Evolutionary conservation across 2,113 vertebrate species (phyloP).

Genomic region (Ailuropoda melanoleuca): DNA sequence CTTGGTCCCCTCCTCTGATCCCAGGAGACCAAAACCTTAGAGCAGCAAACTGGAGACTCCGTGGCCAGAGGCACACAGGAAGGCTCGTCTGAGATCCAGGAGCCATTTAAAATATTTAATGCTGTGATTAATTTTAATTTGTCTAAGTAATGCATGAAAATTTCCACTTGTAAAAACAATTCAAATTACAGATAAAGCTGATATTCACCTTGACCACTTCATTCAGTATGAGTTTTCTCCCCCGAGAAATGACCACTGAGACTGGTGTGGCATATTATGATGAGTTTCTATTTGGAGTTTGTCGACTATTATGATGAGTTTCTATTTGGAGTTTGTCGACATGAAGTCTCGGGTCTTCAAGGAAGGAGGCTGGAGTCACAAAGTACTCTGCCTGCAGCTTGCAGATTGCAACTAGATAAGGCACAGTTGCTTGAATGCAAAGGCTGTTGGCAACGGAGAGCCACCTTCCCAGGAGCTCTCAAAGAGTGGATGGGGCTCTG

Average conservation of each 20-base stretch:
- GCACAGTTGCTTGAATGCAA: background rate
- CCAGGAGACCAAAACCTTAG: background rate
- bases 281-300: no score
- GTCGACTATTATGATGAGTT: no score
- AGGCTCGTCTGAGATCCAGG: background rate
- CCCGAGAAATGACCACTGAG: background rate
- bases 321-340: background rate
- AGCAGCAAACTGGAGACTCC: background rate
- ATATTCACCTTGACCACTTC: background rate
- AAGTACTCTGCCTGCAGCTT: background rate
- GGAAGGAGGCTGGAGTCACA: background rate
- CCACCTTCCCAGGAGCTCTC: background rate
- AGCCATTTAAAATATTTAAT: conserved; percentile 27
- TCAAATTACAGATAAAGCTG: background rate
- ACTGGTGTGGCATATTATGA: background rate
- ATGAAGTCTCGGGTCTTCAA: background rate
- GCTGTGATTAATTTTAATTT: conserved; percentile 53
- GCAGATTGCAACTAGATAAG: conserved; percentile 13
- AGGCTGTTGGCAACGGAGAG: background rate
- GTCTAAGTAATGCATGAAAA: conserved; percentile 8
- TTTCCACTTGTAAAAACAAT: background rate
- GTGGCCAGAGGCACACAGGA: background rate
- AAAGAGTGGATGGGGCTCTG: background rate
- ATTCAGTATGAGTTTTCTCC: background rate
- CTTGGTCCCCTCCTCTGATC: background rate